Percentiles rank a stretch among this genome's conserved stretches.
Conservation (phyloP, 2,113 vertebrate species). For the Columbina picui region DNA sequence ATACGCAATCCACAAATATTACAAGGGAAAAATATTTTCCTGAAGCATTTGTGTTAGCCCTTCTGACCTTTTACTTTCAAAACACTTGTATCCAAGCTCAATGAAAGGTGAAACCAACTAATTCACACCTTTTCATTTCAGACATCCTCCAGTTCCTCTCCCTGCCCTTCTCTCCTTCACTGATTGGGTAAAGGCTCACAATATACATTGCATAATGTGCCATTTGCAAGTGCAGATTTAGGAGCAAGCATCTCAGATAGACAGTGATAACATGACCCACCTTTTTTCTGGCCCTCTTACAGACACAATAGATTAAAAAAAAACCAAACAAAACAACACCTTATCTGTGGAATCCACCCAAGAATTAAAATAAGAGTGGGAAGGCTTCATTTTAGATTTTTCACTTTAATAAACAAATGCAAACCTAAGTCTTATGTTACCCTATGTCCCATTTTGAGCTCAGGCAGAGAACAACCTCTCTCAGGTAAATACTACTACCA, state of each 20-base stretch:
- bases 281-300: neutral
- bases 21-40: neutral
- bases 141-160: neutral
- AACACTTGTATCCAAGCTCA: neutral
- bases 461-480: neutral
- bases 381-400: neutral
- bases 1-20: neutral
- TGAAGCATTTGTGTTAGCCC: neutral
- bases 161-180: neutral
- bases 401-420: neutral
- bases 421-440: neutral
- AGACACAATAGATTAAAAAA: neutral
- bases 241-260: neutral
- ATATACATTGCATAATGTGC: neutral
- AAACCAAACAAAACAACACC: no score
- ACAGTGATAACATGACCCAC: neutral
- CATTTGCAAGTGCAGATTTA: neutral
- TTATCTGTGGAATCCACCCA: neutral
- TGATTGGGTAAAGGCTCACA: accelerated
- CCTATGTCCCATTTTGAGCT: neutral
- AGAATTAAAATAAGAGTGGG: neutral
- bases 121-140: neutral
- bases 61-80: neutral
- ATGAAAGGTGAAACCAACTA: neutral
- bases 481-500: neutral